Percentiles rank a stretch among this genome's conserved stretches.
These are phyloP conservation scores for Geothlypis trichas DNA, from an alignment of 2,113 vertebrate species.

Conservation along the genomic window DNA sequence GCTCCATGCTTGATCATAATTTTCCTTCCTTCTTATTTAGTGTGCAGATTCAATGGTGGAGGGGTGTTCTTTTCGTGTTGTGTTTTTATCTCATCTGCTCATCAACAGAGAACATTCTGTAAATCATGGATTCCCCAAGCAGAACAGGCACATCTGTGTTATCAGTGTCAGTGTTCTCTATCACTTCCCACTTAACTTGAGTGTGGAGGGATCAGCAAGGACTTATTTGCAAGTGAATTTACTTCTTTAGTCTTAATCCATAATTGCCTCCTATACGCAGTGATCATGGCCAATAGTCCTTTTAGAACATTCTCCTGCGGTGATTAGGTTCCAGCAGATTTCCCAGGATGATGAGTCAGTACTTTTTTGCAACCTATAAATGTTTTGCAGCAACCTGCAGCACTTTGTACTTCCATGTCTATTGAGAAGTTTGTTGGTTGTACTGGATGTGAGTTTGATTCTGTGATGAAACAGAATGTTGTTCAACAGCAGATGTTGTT, in stretches of 20 bases:
- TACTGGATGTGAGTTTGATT: not conserved
- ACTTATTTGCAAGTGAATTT: constrained; percentile 4
- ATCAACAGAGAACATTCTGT: not conserved
- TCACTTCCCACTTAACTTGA: not conserved
- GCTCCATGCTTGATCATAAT: not conserved
- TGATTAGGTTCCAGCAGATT: not conserved
- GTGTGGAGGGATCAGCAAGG: not conserved
- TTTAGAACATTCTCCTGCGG: not conserved
- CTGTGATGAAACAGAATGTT: not conserved
- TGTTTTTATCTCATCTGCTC: not conserved
- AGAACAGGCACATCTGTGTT: not conserved
- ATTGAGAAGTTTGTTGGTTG: not conserved
- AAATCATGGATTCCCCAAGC: not conserved
- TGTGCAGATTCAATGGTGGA: not conserved
- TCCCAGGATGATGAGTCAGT: not conserved
- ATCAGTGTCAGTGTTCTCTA: not conserved
- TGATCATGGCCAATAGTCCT: not conserved
- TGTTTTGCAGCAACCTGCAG: not conserved
- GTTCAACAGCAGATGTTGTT: not conserved
- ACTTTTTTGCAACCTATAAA: not conserved
- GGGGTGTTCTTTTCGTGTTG: rapidly evolving
- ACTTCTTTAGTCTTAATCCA: not conserved
- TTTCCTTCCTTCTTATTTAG: not conserved
- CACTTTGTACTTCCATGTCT: not conserved
- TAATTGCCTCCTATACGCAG: not conserved